Conservation (phyloP, 2,113 vertebrate species). For the Dunckerocampus dactyliophorus region DNA sequence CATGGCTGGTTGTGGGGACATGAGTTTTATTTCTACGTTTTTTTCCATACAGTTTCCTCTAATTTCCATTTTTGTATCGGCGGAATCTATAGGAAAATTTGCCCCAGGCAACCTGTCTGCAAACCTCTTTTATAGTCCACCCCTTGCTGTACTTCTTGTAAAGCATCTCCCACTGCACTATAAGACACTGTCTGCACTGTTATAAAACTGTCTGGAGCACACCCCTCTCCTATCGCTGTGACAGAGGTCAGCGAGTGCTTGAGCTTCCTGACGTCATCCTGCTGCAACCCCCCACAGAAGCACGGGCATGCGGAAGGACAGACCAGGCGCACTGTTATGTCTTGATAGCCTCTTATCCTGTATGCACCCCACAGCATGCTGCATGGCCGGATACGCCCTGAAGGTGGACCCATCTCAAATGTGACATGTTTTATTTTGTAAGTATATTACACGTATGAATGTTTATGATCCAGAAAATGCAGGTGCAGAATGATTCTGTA, state of each 20-base stretch:
- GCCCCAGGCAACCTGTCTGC: conserved; percentile 32
- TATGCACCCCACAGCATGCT: conserved; percentile 47
- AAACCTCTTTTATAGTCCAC: conserved; percentile 14
- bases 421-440: conserved; percentile 31
- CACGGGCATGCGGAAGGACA: conserved; percentile 42
- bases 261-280: conserved; percentile 63
- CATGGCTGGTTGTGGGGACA: neutral
- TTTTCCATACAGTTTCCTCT: conserved; percentile 11
- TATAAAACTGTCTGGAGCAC: conserved; percentile 45
- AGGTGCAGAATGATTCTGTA: neutral
- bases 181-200: conserved; percentile 41
- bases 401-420: conserved; percentile 32
- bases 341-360: conserved; percentile 55
- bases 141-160: conserved; percentile 38
- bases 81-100: conserved; percentile 23
- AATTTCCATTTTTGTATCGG: conserved; percentile 32
- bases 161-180: conserved; percentile 39
- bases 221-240: conserved; percentile 38
- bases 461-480: conserved; percentile 2
- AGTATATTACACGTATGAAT: conserved; percentile 17
- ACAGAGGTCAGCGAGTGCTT: conserved; percentile 71
- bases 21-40: neutral
- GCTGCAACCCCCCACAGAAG: conserved; percentile 59
- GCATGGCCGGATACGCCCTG: conserved; percentile 36
- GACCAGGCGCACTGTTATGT: conserved; percentile 30